These are phyloP conservation scores for Bugulina stolonifera DNA, from an alignment of 2,888 invertebrate species.

Conservation along the genomic window DNA sequence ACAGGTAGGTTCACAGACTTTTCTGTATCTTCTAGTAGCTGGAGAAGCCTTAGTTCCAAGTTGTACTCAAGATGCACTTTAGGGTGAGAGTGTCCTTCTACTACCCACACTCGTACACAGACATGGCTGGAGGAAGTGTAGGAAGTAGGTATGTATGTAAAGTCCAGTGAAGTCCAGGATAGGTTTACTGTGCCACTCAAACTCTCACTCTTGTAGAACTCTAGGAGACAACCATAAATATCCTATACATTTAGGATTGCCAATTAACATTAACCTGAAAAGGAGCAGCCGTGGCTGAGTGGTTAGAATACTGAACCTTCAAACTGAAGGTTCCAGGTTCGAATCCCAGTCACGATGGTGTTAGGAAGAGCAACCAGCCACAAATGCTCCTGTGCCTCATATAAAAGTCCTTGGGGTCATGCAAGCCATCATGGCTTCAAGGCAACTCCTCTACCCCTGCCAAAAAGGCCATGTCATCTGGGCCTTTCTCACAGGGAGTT, in stretches of 20 bases:
- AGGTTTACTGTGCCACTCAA: conserved; percentile 1
- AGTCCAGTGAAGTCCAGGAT: neutral
- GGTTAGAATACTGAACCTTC: too few species aligned
- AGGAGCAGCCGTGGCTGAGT: too few species aligned
- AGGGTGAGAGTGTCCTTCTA: neutral
- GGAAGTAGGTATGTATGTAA: neutral
- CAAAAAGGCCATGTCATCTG: too few species aligned
- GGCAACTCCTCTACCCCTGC: too few species aligned
- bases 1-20: neutral
- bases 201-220: conserved; percentile 14
- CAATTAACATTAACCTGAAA: too few species aligned
- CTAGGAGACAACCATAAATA: neutral
- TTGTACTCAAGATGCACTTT: conserved; percentile 65
- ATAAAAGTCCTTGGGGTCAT: too few species aligned
- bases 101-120: conserved; percentile 4
- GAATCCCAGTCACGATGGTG: too few species aligned
- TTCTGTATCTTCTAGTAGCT: neutral
- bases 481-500: too few species aligned
- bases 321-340: too few species aligned
- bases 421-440: too few species aligned
- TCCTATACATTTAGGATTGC: neutral
- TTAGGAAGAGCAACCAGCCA: too few species aligned
- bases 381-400: too few species aligned
- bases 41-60: conserved; percentile 74
- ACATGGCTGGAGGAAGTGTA: neutral